Conservation (phyloP, 2,113 vertebrate species). For the Sceloporus tristichus region DNA sequence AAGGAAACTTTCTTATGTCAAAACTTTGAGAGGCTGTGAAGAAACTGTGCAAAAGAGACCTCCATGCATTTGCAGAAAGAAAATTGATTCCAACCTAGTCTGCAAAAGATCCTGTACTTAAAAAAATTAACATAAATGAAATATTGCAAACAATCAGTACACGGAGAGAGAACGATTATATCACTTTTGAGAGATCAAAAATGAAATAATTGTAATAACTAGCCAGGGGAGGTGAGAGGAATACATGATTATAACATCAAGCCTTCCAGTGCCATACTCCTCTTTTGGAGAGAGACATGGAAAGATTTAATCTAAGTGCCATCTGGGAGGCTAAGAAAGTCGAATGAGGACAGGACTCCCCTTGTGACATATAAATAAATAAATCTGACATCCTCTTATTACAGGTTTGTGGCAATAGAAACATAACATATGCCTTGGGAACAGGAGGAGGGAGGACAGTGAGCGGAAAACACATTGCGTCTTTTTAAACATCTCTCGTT, state of each 20-base stretch:
- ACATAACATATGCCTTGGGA: slow-evolving; percentile 60
- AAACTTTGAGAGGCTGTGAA: background rate
- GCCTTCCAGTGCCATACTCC: background rate
- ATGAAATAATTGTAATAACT: background rate
- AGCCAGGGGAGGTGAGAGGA: background rate
- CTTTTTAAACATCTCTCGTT: slow-evolving; percentile 74
- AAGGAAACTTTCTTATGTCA: background rate
- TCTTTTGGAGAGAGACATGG: slow-evolving; percentile 1
- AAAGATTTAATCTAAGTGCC: slow-evolving; percentile 1
- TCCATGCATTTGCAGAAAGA: background rate
- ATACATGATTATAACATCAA: background rate
- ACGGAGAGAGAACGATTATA: background rate
- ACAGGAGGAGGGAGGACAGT: slow-evolving; percentile 39
- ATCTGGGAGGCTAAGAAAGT: slow-evolving; percentile 63
- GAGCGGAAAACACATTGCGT: slow-evolving; percentile 77
- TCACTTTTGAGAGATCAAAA: background rate
- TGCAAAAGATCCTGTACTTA: background rate
- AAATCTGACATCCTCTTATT: slow-evolving; percentile 73
- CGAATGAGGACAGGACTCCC: slow-evolving; percentile 59
- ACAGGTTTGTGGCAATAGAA: slow-evolving; percentile 77
- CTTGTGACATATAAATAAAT: slow-evolving; percentile 77
- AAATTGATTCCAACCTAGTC: background rate
- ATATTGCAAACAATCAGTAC: background rate
- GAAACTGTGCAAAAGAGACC: background rate
- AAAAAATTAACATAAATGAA: background rate